These are phyloP conservation scores for Hyalella azteca DNA, from an alignment of 2,888 invertebrate species.

Conservation along the genomic window DNA sequence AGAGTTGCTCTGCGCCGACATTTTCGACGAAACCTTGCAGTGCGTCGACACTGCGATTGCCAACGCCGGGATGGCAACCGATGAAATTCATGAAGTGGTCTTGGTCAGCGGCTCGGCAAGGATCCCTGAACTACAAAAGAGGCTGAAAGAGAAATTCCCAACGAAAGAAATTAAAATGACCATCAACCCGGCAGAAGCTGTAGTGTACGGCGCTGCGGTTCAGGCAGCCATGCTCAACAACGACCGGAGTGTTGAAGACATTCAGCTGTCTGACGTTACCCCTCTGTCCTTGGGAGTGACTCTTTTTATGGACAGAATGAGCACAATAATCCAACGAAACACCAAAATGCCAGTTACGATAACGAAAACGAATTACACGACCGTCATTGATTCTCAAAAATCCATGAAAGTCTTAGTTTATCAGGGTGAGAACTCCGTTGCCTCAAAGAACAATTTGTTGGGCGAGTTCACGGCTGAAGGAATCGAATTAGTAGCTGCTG, in stretches of 20 bases:
- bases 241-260: neutral
- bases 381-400: neutral
- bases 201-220: slow-evolving; percentile 72
- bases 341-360: slow-evolving; percentile 9
- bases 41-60: neutral
- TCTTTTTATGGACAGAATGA: neutral
- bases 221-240: slow-evolving; percentile 66
- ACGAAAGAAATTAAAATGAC: slow-evolving; percentile 71
- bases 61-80: slow-evolving; percentile 63
- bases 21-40: neutral
- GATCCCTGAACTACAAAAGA: slow-evolving; percentile 75
- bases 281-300: neutral
- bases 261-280: neutral
- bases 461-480: neutral
- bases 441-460: neutral
- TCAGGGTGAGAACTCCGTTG: neutral
- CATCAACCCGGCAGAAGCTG: slow-evolving; percentile 77
- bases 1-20: neutral
- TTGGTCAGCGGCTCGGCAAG: slow-evolving; percentile 78
- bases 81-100: slow-evolving; percentile 64
- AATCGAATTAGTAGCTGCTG: neutral
- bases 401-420: neutral
- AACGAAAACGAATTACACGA: neutral
- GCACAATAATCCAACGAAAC: neutral
- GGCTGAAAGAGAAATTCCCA: slow-evolving; percentile 71